A percentile compares a stretch with the other conserved stretches of the same genome.
phyloP scores from a whole-genome alignment of 2,113 vertebrate species.

The Zapus hudsonius region DNA sequence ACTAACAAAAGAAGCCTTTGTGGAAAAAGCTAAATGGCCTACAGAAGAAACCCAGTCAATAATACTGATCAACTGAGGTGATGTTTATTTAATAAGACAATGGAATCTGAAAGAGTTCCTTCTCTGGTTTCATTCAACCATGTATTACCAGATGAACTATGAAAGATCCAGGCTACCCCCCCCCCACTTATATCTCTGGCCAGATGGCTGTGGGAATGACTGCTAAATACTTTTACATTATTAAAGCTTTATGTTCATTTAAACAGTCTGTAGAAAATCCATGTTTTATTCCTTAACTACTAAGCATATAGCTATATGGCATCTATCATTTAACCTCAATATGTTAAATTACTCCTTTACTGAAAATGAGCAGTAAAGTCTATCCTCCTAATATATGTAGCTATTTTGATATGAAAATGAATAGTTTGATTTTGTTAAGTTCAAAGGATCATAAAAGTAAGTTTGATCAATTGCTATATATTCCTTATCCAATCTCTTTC shows the following conservation, averaged over 20 bases:
- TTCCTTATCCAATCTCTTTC: not conserved
- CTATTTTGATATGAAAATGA: not conserved
- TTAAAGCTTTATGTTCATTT: too few species aligned
- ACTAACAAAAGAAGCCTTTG: not conserved
- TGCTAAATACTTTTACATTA: too few species aligned
- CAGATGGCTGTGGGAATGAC: not conserved
- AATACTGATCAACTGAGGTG: not conserved
- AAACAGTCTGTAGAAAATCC: not conserved
- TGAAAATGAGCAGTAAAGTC: not conserved
- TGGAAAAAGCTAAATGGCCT: not conserved
- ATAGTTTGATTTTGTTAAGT: not conserved
- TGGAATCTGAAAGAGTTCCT: not conserved
- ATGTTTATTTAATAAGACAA: not conserved
- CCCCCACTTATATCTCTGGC: not conserved
- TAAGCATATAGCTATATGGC: not conserved
- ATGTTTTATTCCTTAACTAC: not conserved
- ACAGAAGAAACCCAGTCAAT: not conserved
- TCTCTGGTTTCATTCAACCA: not conserved
- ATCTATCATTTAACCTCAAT: not conserved
- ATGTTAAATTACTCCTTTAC: not conserved
- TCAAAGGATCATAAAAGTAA: not conserved
- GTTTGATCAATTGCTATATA: not conserved
- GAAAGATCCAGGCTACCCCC: not conserved
- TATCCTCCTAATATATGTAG: not conserved
- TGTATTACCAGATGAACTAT: not conserved